These are phyloP conservation scores for Drosophila demipolita DNA, from an alignment of 2,888 invertebrate genomes.

Conservation along the genomic window DNA sequence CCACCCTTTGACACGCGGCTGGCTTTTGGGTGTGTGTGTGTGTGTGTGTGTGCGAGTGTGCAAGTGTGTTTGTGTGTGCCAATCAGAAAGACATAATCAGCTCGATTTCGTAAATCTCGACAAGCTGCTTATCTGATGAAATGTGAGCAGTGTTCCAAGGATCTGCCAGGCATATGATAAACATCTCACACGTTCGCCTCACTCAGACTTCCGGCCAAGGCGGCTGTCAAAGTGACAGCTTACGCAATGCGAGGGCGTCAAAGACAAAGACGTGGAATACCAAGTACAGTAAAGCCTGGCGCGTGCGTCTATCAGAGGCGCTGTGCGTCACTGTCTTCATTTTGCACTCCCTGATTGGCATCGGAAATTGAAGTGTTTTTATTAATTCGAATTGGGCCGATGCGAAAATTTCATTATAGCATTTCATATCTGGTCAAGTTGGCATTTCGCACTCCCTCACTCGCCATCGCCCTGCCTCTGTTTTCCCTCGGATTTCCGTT, in stretches of 20 bases:
- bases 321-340: slow-evolving; percentile 36
- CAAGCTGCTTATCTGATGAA: slow-evolving; percentile 83
- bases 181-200: slow-evolving; percentile 73
- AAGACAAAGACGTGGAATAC: slow-evolving; percentile 35
- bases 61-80: slow-evolving; percentile 14
- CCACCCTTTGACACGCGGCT: slow-evolving; percentile 71
- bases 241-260: slow-evolving; percentile 44
- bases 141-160: slow-evolving; percentile 75
- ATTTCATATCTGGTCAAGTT: slow-evolving; percentile 60
- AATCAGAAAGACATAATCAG: slow-evolving; percentile 74
- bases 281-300: slow-evolving; percentile 71
- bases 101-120: slow-evolving; percentile 79
- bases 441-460: slow-evolving; percentile 3
- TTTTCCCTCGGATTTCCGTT: slow-evolving; percentile 32
- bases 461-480: too few species aligned
- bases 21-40: background rate
- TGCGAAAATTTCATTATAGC: slow-evolving; percentile 62
- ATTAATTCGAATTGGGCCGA: slow-evolving; percentile 72
- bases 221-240: slow-evolving; percentile 75
- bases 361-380: slow-evolving; percentile 81
- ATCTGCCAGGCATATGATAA: slow-evolving; percentile 67
- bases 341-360: slow-evolving; percentile 72
- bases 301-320: slow-evolving; percentile 66
- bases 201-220: slow-evolving; percentile 60
- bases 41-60: background rate